These are phyloP conservation scores for Drosophila sp. DNA, from an alignment of 1,140 invertebrate species.

Conservation along the genomic window DNA sequence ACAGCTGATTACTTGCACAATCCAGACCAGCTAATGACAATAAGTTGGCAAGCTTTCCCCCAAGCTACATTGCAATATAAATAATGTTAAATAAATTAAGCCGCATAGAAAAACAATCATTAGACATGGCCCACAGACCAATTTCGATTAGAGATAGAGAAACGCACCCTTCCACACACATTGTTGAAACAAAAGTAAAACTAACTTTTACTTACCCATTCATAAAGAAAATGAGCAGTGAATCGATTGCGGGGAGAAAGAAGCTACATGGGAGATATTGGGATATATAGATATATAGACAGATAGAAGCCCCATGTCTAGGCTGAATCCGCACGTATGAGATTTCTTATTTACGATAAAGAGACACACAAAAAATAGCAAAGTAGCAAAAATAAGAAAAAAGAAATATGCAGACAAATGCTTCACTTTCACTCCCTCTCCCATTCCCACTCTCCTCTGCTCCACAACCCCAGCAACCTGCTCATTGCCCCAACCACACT, in stretches of 20 bases:
- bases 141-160: conserved; percentile 71
- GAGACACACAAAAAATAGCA: conserved; percentile 76
- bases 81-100: conserved; percentile 78
- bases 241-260: not conserved
- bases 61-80: conserved; percentile 44
- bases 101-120: conserved; percentile 76
- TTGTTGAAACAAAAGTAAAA: conserved; percentile 61
- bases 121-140: conserved; percentile 59
- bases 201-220: conserved; percentile 71
- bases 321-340: conserved; percentile 73
- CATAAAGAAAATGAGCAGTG: conserved; percentile 62
- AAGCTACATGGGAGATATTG: not conserved
- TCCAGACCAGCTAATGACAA: conserved; percentile 17
- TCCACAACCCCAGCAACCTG: conserved; percentile 3
- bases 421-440: not conserved
- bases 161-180: conserved; percentile 1
- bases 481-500: conserved; percentile 21
- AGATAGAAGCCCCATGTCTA: conserved; percentile 22
- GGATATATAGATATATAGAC: not conserved
- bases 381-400: conserved; percentile 68
- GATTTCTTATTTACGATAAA: conserved; percentile 84
- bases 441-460: not conserved
- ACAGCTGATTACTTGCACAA: conserved; percentile 21
- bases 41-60: conserved; percentile 16
- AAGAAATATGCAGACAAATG: conserved; percentile 48